Percentiles rank a stretch among this genome's conserved stretches.
phyloP scores from a whole-genome alignment of 2,888 invertebrate genomes.

The Chrysolina americana region DNA sequence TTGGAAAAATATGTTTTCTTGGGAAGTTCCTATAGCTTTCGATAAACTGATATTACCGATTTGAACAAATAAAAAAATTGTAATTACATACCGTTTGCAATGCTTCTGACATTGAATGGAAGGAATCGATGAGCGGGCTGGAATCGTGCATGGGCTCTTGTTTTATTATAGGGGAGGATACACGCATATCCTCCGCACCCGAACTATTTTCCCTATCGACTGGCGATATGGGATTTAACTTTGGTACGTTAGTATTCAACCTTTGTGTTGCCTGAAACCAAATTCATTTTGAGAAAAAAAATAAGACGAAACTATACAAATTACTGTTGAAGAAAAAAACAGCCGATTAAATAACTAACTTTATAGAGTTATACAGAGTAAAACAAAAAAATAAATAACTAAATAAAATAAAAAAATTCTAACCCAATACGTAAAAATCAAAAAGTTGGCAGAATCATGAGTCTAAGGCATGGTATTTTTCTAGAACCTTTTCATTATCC shows the following conservation, averaged over 20 bases:
- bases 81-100: slow-evolving; percentile 68
- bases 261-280: slow-evolving; percentile 51
- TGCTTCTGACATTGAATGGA: slow-evolving; percentile 69
- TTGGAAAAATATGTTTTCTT: too few species aligned
- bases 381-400: too few species aligned
- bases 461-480: too few species aligned
- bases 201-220: slow-evolving; percentile 70
- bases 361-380: too few species aligned
- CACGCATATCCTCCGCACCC: slow-evolving; percentile 72
- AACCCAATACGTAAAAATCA: too few species aligned
- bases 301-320: too few species aligned
- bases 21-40: not conserved
- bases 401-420: too few species aligned
- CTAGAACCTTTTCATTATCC: too few species aligned
- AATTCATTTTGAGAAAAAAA: not conserved
- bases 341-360: too few species aligned
- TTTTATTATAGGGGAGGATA: slow-evolving; percentile 74
- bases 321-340: too few species aligned
- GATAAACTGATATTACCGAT: not conserved
- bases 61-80: slow-evolving; percentile 23
- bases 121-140: slow-evolving; percentile 67
- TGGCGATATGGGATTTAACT: slow-evolving; percentile 75
- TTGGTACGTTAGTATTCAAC: slow-evolving; percentile 73
- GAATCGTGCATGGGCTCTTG: slow-evolving; percentile 74
- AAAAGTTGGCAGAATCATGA: too few species aligned